These are phyloP conservation scores for Acrobeloides nanus DNA, from an alignment of 2,888 invertebrate genomes.

Conservation along the genomic window DNA sequence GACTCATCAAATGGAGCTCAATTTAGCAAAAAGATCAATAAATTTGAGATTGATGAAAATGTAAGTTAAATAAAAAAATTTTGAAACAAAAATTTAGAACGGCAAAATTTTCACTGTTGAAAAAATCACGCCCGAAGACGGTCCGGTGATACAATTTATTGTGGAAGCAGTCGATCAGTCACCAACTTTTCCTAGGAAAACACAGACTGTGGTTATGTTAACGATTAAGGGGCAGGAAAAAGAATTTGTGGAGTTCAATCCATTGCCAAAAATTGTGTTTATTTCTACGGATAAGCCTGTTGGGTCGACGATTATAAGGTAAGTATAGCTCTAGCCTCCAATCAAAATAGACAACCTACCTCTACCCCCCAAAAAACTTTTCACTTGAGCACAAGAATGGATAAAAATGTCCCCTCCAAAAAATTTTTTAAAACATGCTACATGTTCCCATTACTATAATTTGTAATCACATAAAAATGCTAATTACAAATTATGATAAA, in stretches of 20 bases:
- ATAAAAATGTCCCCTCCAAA: not conserved
- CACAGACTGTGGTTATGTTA: conserved; percentile 27
- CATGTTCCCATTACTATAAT: too few species aligned
- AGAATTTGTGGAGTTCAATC: conserved; percentile 34
- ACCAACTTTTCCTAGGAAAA: conserved; percentile 19
- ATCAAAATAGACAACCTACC: not conserved
- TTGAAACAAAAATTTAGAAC: conserved; percentile 21
- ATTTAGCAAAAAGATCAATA: not conserved
- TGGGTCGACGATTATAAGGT: conserved; percentile 37
- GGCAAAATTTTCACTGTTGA: conserved; percentile 32
- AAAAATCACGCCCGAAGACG: conserved; percentile 25
- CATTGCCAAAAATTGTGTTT: conserved; percentile 46
- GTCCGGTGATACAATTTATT: conserved; percentile 31
- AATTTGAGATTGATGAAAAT: conserved; percentile 19
- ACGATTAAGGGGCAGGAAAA: conserved; percentile 12
- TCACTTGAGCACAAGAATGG: not conserved
- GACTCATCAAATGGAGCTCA: conserved; percentile 1
- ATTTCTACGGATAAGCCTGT: conserved; percentile 44
- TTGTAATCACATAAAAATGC: too few species aligned
- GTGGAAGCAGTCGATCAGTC: conserved; percentile 41
- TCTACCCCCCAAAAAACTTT: not conserved
- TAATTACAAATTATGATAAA: too few species aligned
- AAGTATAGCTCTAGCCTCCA: not conserved
- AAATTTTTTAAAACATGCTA: too few species aligned
- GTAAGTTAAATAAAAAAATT: too few species aligned